Percentiles rank a stretch among this genome's conserved stretches.
Evolutionary conservation across 2,888 invertebrate species (phyloP).

Genomic region (Tetanocera ferruginea): DNA sequence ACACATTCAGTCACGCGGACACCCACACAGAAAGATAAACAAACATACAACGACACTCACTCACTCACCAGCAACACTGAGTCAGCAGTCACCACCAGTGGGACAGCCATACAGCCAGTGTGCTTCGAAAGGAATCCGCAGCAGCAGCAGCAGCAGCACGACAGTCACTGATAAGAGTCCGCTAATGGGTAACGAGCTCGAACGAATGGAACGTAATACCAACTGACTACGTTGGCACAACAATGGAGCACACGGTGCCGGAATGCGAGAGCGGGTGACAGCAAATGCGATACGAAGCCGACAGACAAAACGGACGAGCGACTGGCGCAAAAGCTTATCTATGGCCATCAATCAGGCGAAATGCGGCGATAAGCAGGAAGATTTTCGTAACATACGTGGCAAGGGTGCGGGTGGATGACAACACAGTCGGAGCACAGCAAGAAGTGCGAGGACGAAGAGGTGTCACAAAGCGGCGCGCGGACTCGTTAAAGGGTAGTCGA

Average conservation of each 20-base stretch:
- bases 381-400: slow-evolving; percentile 65
- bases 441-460: background rate
- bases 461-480: background rate
- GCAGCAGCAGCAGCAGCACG: slow-evolving; percentile 57
- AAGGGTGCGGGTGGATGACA: background rate
- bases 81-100: slow-evolving; percentile 17
- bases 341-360: slow-evolving; percentile 70
- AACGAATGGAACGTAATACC: slow-evolving; percentile 64
- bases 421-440: background rate
- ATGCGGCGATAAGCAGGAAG: slow-evolving; percentile 69
- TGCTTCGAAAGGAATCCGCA: slow-evolving; percentile 45
- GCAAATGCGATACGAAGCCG: background rate
- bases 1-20: background rate
- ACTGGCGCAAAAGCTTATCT: slow-evolving; percentile 66
- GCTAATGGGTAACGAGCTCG: slow-evolving; percentile 61
- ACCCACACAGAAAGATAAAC: slow-evolving; percentile 46
- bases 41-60: slow-evolving; percentile 35
- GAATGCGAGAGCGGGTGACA: slow-evolving; percentile 27
- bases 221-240: slow-evolving; percentile 50
- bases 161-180: slow-evolving; percentile 62
- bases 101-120: slow-evolving; percentile 42
- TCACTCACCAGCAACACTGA: slow-evolving; percentile 54
- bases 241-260: background rate
- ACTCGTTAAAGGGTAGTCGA: too few species aligned
- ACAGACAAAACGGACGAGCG: slow-evolving; percentile 45